phyloP scores from a whole-genome alignment of 2,797 vertebrate genomes.

The Enteromius thamalakanensis region DNA sequence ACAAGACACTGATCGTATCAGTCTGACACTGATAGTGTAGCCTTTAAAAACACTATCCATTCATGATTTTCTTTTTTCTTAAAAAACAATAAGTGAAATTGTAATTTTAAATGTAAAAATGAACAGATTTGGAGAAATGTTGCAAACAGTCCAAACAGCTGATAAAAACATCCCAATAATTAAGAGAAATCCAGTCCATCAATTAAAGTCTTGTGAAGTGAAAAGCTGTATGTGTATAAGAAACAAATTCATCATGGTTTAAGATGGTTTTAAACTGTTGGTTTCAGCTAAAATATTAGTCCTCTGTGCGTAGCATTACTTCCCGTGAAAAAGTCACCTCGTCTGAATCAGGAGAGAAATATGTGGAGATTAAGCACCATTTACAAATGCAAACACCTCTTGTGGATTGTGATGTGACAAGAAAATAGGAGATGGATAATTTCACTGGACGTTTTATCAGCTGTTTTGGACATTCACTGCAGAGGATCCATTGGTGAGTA shows the following conservation, averaged over 20 bases:
- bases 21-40: background rate
- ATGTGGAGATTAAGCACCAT: background rate
- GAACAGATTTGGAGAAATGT: background rate
- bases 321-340: background rate
- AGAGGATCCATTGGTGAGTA: background rate
- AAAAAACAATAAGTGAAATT: background rate
- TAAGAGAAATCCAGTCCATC: background rate
- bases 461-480: background rate
- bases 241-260: background rate
- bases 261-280: background rate
- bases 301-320: background rate
- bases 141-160: background rate
- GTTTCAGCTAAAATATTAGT: background rate
- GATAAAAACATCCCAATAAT: background rate
- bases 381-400: background rate
- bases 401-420: background rate
- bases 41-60: slow-evolving; percentile 14
- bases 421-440: background rate
- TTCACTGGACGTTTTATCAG: background rate
- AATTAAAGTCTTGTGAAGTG: background rate
- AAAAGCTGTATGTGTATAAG: background rate
- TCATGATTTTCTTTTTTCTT: background rate
- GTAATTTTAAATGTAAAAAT: background rate
- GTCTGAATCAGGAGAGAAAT: background rate
- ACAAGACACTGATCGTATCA: slow-evolving; percentile 16